phyloP scores from a whole-genome alignment of 2,797 vertebrate species.

The Hoplostethus atlanticus region DNA sequence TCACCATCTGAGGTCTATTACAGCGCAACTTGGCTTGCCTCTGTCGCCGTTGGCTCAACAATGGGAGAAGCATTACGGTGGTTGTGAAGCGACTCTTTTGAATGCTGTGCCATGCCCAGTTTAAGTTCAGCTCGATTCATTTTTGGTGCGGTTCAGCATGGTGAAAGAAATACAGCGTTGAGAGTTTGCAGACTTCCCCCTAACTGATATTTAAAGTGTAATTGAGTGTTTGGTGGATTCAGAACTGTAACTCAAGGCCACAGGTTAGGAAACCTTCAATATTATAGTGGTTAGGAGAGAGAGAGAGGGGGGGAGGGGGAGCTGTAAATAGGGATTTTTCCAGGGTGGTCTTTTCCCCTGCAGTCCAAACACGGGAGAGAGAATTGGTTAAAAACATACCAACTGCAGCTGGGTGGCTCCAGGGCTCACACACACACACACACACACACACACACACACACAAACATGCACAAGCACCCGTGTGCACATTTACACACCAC shows the following conservation, averaged over 20 bases:
- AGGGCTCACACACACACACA: constrained; percentile 11
- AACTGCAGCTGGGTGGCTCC: constrained; percentile 57
- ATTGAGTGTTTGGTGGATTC: constrained; percentile 57
- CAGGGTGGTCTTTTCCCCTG: constrained; percentile 68
- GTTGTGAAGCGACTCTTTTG: background rate
- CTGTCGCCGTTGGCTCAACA: background rate
- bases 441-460: background rate
- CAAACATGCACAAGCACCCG: too few relatives aligned
- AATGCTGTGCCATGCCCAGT: constrained; percentile 11
- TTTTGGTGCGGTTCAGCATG: constrained; percentile 27
- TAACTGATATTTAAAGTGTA: constrained; percentile 63
- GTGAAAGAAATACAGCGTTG: constrained; percentile 42
- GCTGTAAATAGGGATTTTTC: constrained; percentile 55
- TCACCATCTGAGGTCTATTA: too few relatives aligned
- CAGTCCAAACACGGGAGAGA: constrained; percentile 63
- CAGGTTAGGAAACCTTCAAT: constrained; percentile 72
- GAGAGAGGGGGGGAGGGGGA: background rate
- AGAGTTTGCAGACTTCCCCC: constrained; percentile 29
- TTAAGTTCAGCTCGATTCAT: constrained; percentile 29
- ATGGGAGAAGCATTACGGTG: background rate
- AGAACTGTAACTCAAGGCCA: constrained; percentile 54
- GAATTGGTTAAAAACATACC: constrained; percentile 49
- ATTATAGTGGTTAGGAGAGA: constrained; percentile 43
- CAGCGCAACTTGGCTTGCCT: background rate
- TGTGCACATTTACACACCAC: constrained; percentile 4